Conservation (phyloP, 2,888 invertebrate genomes). For the Axea sp. region DNA sequence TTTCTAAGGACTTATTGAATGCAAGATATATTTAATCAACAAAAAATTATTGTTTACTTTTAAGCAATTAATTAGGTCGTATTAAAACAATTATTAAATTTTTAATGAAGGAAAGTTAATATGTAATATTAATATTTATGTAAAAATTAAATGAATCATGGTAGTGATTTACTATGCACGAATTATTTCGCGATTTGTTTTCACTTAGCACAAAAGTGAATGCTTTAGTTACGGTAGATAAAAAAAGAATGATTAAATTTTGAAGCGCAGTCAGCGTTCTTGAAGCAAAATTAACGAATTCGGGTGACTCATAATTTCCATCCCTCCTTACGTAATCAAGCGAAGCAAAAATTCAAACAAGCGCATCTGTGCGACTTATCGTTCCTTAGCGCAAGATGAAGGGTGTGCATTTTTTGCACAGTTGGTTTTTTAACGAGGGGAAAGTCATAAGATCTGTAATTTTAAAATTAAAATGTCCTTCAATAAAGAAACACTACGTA, state of each 20-base stretch:
- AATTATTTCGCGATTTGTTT: constrained; percentile 36
- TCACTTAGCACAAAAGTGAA: constrained; percentile 14
- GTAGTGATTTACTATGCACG: constrained; percentile 2
- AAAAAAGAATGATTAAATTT: constrained; percentile 38
- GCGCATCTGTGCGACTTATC: constrained; percentile 65
- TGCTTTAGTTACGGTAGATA: constrained; percentile 25
- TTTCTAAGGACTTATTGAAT: too few species aligned
- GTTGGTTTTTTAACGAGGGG: constrained; percentile 43
- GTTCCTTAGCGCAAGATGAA: constrained; percentile 30
- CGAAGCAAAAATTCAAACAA: constrained; percentile 68
- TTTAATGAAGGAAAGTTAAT: too few species aligned
- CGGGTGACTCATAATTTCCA: constrained; percentile 67
- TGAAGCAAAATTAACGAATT: constrained; percentile 65
- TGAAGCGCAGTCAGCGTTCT: constrained; percentile 20
- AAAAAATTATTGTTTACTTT: too few species aligned
- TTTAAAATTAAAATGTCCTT: too few species aligned
- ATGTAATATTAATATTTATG: too few species aligned
- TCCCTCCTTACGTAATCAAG: constrained; percentile 66
- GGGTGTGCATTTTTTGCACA: constrained; percentile 47
- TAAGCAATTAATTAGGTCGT: too few species aligned
- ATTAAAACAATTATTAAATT: too few species aligned
- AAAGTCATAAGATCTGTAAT: constrained; percentile 7
- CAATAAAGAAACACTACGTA: too few species aligned
- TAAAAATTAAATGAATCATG: too few species aligned
- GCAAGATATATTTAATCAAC: too few species aligned